A percentile compares a stretch with the other conserved stretches of the same genome.
phyloP scores from a whole-genome alignment of 2,888 invertebrate genomes.

The Drosophila maculinotata region DNA sequence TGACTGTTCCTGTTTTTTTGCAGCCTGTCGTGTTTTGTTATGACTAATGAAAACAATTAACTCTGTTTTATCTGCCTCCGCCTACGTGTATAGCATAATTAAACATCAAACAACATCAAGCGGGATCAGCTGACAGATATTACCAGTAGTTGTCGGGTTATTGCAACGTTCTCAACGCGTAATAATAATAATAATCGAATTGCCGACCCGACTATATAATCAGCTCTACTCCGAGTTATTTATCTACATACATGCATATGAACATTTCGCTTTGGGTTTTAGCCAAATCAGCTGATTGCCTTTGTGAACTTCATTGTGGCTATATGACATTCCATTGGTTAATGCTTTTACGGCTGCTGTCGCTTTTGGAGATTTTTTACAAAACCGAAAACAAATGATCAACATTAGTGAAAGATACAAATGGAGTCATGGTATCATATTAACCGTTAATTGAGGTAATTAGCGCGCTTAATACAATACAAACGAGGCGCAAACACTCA shows the following conservation, averaged over 20 bases:
- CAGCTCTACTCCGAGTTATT: too few relatives aligned
- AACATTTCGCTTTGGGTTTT: background rate
- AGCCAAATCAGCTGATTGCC: constrained; percentile 15
- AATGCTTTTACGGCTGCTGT: background rate
- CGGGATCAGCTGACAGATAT: constrained; percentile 44
- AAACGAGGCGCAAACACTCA: constrained; percentile 28
- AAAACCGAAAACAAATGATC: constrained; percentile 31
- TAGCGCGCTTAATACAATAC: constrained; percentile 51
- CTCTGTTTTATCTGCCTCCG: constrained; percentile 57
- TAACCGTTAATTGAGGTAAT: constrained; percentile 65
- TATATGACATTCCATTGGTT: constrained; percentile 2
- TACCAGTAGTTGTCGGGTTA: constrained; percentile 37
- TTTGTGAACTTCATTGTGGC: constrained; percentile 25
- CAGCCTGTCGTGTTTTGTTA: constrained; percentile 14
- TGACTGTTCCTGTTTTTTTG: constrained; percentile 30
- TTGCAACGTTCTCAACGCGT: constrained; percentile 30
- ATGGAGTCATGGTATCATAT: constrained; percentile 48
- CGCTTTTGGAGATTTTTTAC: constrained; percentile 20
- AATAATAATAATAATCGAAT: constrained; percentile 11
- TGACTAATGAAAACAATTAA: constrained; percentile 75
- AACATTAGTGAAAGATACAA: constrained; percentile 32
- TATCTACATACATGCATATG: too few relatives aligned
- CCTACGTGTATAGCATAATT: constrained; percentile 63
- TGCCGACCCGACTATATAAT: constrained; percentile 30
- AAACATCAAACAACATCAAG: constrained; percentile 26